Percentiles rank a stretch among this genome's conserved stretches.
These are phyloP conservation scores for Dasysyrphus albostriatus DNA, from an alignment of 2,888 invertebrate genomes.

Conservation along the genomic window DNA sequence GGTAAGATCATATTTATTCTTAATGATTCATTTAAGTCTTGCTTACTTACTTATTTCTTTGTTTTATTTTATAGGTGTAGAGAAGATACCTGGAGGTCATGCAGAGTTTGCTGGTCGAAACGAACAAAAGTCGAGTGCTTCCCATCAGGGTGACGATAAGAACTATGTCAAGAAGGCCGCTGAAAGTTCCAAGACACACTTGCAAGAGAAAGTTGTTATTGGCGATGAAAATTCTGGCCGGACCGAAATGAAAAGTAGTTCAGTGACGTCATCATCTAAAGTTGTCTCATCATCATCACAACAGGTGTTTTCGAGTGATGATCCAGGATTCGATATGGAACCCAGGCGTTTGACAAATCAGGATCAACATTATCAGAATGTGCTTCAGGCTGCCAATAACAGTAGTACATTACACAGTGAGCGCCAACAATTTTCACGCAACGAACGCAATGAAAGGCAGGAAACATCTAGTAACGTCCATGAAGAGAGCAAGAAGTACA, in stretches of 20 bases:
- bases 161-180: slow-evolving; percentile 85
- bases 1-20: slow-evolving; percentile 81
- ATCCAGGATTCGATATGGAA: slow-evolving; percentile 62
- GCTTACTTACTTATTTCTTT: neutral
- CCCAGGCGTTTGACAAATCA: slow-evolving; percentile 56
- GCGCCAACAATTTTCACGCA: slow-evolving; percentile 78
- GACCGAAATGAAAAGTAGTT: slow-evolving; percentile 82
- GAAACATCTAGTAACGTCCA: slow-evolving; percentile 77
- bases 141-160: slow-evolving; percentile 85
- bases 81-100: slow-evolving; percentile 87
- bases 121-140: slow-evolving; percentile 86
- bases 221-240: slow-evolving; percentile 85
- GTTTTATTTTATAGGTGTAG: slow-evolving; percentile 83
- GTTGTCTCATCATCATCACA: slow-evolving; percentile 81
- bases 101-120: slow-evolving; percentile 88
- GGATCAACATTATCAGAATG: slow-evolving; percentile 54
- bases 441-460: slow-evolving; percentile 78
- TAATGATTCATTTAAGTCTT: neutral
- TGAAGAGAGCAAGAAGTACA: slow-evolving; percentile 81
- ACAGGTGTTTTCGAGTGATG: slow-evolving; percentile 68
- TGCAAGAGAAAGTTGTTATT: slow-evolving; percentile 85
- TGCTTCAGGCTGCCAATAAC: slow-evolving; percentile 34
- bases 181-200: slow-evolving; percentile 84
- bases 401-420: slow-evolving; percentile 71
- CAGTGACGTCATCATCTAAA: slow-evolving; percentile 81